These are phyloP conservation scores for Creontiades dilutus DNA, from an alignment of 2,888 invertebrate genomes.

Conservation along the genomic window DNA sequence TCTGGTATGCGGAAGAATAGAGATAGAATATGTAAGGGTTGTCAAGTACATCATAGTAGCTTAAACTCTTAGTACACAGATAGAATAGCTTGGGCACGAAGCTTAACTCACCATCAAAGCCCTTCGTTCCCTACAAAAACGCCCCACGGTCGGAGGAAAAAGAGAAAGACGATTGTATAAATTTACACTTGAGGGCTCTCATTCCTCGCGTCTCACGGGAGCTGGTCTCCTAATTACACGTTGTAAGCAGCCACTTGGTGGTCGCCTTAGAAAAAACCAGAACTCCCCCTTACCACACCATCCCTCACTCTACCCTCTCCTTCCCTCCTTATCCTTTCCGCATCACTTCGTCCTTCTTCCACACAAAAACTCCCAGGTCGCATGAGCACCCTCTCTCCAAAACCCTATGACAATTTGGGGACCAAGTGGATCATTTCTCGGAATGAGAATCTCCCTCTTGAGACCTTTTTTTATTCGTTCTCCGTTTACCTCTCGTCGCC, in stretches of 20 bases:
- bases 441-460: constrained; percentile 7
- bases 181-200: constrained; percentile 30
- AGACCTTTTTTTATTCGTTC: not conserved
- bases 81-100: not conserved
- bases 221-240: constrained; percentile 47
- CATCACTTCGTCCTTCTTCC: not conserved
- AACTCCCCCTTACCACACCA: not conserved
- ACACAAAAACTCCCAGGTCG: constrained; percentile 34
- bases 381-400: constrained; percentile 18
- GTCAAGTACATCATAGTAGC: not conserved
- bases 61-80: not conserved
- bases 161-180: constrained; percentile 19
- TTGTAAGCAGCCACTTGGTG: constrained; percentile 55
- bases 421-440: constrained; percentile 33
- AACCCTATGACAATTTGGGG: constrained; percentile 47
- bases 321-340: not conserved
- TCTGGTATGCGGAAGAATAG: no score
- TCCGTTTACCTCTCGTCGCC: constrained; percentile 8
- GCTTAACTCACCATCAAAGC: not conserved
- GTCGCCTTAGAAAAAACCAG: constrained; percentile 34
- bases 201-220: constrained; percentile 28
- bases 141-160: not conserved
- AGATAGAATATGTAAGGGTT: no score
- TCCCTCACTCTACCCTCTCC: not conserved
- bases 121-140: not conserved